Evolutionary conservation across 2,113 vertebrate species (phyloP), one percentile per base, ranked within the genome.

Genomic region (Ailuropoda melanoleuca): DNA sequence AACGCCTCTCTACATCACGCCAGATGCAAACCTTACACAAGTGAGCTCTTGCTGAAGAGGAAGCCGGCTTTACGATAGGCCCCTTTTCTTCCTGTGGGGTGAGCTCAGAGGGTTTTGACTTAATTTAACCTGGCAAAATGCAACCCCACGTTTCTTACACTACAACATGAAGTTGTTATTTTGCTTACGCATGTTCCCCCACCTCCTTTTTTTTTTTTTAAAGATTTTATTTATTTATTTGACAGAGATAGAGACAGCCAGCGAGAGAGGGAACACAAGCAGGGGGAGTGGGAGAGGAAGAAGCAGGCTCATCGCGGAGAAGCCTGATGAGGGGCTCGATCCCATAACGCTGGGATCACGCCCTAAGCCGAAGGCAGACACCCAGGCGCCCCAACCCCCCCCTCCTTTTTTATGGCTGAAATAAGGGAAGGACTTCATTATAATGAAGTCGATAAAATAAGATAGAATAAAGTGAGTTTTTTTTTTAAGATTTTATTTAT

Each of bases 171-270:
- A 31, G n/a, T 83, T 96, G 97, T 72, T 72, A 91, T 94, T 97
- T 96, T 90, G 96, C 39, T 87, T 91, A 58, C 37, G 72, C 3
- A 14, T 96, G 48, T 78, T 7, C 9, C 31, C 1, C 34, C 66
- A 43, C 55, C 55, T 18, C 92, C 68, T 97, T 97, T 95, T 92
- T 80, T 91, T 97, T 97, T 95, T 92, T 80, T 91, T n/a, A n/a
- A n/a, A n/a, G n/a, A n/a, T n/a, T n/a, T n/a, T n/a, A n/a, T n/a
- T n/a, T n/a, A n/a, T n/a, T n/a, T n/a, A n/a, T n/a, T n/a, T n/a
- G n/a, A n/a, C n/a, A n/a, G n/a, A n/a, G n/a, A n/a, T n/a, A n/a
- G n/a, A n/a, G n/a, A n/a, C n/a, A n/a, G n/a, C n/a, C n/a, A n/a
- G n/a, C n/a, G n/a, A n/a, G n/a, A n/a, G n/a, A n/a, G n/a, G n/a